Base-by-base conservation (phyloP, 2,797 vertebrate genomes). In the Epinephelus malabaricus region DNA sequence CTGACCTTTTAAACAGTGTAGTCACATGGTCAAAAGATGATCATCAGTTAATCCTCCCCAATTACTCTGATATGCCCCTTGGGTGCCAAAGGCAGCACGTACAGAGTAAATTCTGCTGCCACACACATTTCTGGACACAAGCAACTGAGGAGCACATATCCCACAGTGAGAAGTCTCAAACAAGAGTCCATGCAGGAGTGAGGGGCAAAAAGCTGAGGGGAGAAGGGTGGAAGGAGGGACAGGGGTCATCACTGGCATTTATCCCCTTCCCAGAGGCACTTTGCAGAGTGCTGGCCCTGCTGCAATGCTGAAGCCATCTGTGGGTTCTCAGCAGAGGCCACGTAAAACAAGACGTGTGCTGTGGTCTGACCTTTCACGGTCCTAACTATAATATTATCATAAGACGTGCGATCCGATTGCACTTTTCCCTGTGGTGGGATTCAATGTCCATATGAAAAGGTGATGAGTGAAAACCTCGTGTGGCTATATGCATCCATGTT, bases 371-470 rank as follows among this genome's bases (percentile, higher is more conserved):
- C 95, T 96, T 95, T 96, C 90, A 75, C 88, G 90, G 90, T 87
- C 93, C 93, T 92, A 94, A 95, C 94, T 95, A 95, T 95, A 95
- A 96, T 95, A 95, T 96, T 95, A 95, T 96, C 93, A 94, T 95
- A 95, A 92, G 90, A 90, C 76, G 83, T 86, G 85, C 45, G 90
- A 87, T 95, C 89, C 5, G 85, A 82, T 95, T 94, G 82, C 94
- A 84, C 82, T 76, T 68, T 61, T 76, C 85, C 88, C 84, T 47
- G 59, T 3, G 87, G 85, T 73, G 84, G 73, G 82, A 86, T 88
- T 86, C 81, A 65, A 81, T 88, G 82, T 89, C 90, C 83, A 86
- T 87, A 91, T 84, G 87, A 81, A 85, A 83, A 73, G 80, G 81
- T 17, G 75, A 76, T 56, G 83, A 91, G 82, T 76, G 71, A 82